Evolutionary conservation across 2,113 vertebrate species (phyloP).

Genomic region (Corythornis madagascariensis): DNA sequence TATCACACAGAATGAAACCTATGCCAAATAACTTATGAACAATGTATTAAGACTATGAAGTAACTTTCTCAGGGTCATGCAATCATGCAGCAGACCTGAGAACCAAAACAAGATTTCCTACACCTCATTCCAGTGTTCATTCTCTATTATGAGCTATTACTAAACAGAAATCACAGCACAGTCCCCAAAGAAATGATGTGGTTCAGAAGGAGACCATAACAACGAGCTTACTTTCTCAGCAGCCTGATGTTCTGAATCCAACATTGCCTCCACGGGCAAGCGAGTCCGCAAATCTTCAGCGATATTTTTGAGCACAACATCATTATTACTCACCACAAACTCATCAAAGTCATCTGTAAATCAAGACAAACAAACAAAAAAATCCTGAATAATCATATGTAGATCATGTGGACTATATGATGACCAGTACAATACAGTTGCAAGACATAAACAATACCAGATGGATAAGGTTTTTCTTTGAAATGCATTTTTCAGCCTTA

Average conservation of each 20-base stretch:
- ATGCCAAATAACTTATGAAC: not conserved
- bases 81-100: not conserved
- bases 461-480: constrained; percentile 23
- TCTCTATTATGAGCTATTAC: not conserved
- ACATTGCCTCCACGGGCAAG: constrained; percentile 83
- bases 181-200: not conserved
- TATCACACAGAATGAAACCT: not conserved
- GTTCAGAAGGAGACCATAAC: not conserved
- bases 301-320: constrained; percentile 83
- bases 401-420: constrained; percentile 14
- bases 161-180: not conserved
- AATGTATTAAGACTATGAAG: not conserved
- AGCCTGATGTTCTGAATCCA: constrained; percentile 80
- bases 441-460: constrained; percentile 40
- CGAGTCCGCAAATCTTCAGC: constrained; percentile 83
- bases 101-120: not conserved
- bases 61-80: not conserved
- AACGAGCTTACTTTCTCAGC: constrained; percentile 76
- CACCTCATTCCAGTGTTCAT: not conserved
- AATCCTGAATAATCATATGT: not conserved
- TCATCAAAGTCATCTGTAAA: constrained; percentile 87
- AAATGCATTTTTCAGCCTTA: constrained; percentile 42
- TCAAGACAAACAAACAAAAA: constrained; percentile 32
- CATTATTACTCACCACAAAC: constrained; percentile 81
- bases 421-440: constrained; percentile 14